These are phyloP conservation scores for Diadophis punctatus DNA, from an alignment of 2,113 vertebrate genomes.

Conservation along the genomic window DNA sequence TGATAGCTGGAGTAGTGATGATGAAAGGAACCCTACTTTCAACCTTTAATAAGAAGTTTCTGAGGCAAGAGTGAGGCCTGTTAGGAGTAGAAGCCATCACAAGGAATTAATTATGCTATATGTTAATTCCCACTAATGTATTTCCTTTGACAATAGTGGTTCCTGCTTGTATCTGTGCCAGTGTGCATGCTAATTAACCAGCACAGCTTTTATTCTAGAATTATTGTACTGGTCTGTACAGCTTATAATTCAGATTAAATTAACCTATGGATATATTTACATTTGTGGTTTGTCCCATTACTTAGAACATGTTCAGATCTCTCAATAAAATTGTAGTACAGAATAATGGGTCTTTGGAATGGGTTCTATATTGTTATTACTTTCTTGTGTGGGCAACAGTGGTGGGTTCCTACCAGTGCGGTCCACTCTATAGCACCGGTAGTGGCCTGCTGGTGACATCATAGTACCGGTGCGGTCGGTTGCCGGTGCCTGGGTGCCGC, in stretches of 20 bases:
- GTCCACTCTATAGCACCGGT: too few species aligned
- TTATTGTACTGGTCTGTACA: background rate
- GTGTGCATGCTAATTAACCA: background rate
- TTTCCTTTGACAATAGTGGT: constrained; percentile 14
- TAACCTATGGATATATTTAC: background rate
- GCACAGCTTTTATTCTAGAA: background rate
- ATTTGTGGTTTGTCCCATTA: background rate
- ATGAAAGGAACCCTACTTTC: constrained; percentile 15
- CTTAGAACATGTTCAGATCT: background rate
- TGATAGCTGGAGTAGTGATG: background rate
- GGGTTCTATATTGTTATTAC: background rate
- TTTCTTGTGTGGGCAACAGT: background rate
- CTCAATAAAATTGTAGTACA: background rate
- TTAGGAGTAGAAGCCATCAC: constrained; percentile 18
- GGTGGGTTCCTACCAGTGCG: too few species aligned
- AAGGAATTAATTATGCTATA: constrained; percentile 5
- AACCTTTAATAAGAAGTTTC: constrained; percentile 13
- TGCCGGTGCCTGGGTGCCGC: too few species aligned
- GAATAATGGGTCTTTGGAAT: background rate
- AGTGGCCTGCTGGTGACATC: too few species aligned
- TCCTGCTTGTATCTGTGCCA: background rate
- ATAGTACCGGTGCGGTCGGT: too few species aligned
- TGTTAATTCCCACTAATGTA: constrained; percentile 15
- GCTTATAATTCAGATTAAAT: background rate
- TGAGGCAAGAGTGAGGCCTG: background rate